Base-by-base conservation (phyloP, 2,113 vertebrate species). In the Anarhynchus alexandrinus region DNA sequence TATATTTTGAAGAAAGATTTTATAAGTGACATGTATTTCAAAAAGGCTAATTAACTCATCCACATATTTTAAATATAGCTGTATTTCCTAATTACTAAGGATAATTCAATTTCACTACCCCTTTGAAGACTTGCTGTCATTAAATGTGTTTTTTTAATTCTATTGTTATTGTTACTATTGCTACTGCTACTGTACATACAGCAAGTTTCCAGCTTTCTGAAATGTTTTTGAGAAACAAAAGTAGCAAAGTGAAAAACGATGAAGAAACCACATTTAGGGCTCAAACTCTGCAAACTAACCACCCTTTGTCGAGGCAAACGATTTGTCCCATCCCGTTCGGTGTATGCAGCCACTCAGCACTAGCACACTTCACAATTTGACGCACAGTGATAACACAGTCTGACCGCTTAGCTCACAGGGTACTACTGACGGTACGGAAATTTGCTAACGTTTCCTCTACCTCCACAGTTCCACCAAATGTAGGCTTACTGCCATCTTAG, bases 251-350 rank as follows among this genome's bases (percentile, higher is more conserved):
- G 51, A 73, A 79, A 86, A 72, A 51, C 3, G 0, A 87, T 4
- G 8, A 55, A 74, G 18, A 45, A 71, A 66, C 22, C 18, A 15
- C 47, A 40, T 65, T 87, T 61, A 38, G 52, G 76, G 49, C 14
- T 78, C 62, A 43, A 15, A 64, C 38, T 67, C 45, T 70, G 57
- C 54, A 78, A 92, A 58, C 2, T 1, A 43, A 12, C 11, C 25
- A 27, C 34, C 36, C 47, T 88, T 59, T 69, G 30, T 45, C 27
- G 40, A 71, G 69, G 79, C 77, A 93, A 52, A 82, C 23, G 80
- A 93, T 93, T 90, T 95, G 91, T 95, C 96, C 92, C 95, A 94
- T 88, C 92, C 90, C 72, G 73, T 55, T 43, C 55, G 64, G 95
- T 82, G 91, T 83, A 89, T 47, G 55, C 89, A 94, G 81, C 86